Base-by-base conservation (phyloP, 2,888 invertebrate species). In the Automeris io region DNA sequence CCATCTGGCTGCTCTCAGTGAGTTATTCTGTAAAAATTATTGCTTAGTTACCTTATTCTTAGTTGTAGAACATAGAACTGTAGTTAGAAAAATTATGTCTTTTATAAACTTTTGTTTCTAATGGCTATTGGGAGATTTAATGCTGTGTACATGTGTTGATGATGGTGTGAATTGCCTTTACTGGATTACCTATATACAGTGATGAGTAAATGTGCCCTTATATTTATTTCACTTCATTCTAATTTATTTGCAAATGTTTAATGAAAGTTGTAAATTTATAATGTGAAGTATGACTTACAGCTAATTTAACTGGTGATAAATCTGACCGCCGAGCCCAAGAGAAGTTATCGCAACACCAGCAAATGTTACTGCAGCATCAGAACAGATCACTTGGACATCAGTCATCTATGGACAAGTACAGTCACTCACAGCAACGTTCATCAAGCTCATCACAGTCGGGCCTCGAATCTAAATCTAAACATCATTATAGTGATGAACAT, bases 291-390 rank as follows among this genome's bases (percentile, higher is more conserved):
- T 35, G 5, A 5, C 8, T 61, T 62, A 2, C 63, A 78, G 86
- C 77, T 24, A 85, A 76, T 16, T 56, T 87, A 12, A 70, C 87
- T 1, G 56, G 69, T 1, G 87, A 87, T 32, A 85, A 83, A 46
- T 49, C 69, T 0, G 83, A 83, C 42, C 77, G 86, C 9, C 79
- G 86, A 23, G 62, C 79, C 2, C 87, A 75, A 35, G 87, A 87
- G 34, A 86, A 87, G 54, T 57, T 87, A 36, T 88, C 83, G 1
- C 90, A 91, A 47, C 91, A 91, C 50, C 91, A 91, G 50, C 90
- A 91, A 62, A 85, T 91, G 56, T 62, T 92, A 32, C 85, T 91
- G 41, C 92, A 92, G 54, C 92, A 92, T 49, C 92, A 92, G 64
- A 90, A 61, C 88, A 90, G 81, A 37, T 88, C 86, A 0, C 73